Percentiles rank a stretch among this genome's conserved stretches.
phyloP scores from a whole-genome alignment of 37 sponge, comb jelly and placozoan genomes.

The Beroe forskalii region DNA sequence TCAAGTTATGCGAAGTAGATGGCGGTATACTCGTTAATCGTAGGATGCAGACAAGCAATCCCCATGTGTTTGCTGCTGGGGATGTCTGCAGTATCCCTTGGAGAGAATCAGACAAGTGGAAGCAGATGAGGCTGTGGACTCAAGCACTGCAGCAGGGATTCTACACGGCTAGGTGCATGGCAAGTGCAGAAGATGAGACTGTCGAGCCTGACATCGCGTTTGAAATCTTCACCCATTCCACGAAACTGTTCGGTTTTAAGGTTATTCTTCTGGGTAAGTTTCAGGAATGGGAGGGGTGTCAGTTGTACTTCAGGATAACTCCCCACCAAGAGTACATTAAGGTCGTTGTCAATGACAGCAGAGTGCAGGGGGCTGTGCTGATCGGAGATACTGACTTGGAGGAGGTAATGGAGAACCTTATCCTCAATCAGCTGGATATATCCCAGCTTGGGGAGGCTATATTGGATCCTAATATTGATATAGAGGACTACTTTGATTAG shows the following conservation, averaged over 20 bases:
- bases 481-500: constrained; percentile 98
- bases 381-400: constrained; percentile 97
- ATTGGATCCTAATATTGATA: constrained; percentile 91
- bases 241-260: constrained; percentile 96
- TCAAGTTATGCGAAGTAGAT: constrained; percentile 46
- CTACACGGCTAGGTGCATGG: constrained; percentile 88
- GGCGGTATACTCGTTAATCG: constrained; percentile 85
- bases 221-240: constrained; percentile 95
- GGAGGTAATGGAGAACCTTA: constrained; percentile 97
- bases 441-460: constrained; percentile 80
- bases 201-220: constrained; percentile 89
- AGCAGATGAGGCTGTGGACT: constrained; percentile 95
- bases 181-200: constrained; percentile 69
- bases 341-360: constrained; percentile 74
- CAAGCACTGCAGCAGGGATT: constrained; percentile 97
- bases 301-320: constrained; percentile 4
- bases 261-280: constrained; percentile 41
- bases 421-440: constrained; percentile 91
- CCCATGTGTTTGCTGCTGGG: constrained; percentile 94
- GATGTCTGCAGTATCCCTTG: constrained; percentile 85
- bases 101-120: constrained; percentile 65
- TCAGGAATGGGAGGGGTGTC: constrained; percentile 60
- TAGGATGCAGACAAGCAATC: constrained; percentile 79
- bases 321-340: constrained; percentile 80
- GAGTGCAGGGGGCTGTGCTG: constrained; percentile 91